Conservation (phyloP, 2,888 invertebrate species). For the Horisme vitalbata region DNA sequence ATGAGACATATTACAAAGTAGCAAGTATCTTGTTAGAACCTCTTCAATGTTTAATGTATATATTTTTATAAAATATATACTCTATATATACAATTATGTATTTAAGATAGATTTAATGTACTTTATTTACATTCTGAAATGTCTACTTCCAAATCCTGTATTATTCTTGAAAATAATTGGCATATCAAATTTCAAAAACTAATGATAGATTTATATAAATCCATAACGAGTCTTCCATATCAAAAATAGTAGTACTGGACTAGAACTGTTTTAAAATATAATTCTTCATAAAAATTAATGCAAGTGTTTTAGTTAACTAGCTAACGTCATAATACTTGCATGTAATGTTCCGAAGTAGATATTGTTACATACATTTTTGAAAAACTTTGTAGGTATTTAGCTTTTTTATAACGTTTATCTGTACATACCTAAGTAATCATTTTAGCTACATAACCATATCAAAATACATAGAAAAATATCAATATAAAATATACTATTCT, state of each 20-base stretch:
- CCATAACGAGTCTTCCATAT: conserved; percentile 81
- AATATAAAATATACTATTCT: conserved; percentile 25
- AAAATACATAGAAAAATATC: conserved; percentile 32
- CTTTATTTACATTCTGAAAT: conserved; percentile 75
- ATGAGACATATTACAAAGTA: conserved; percentile 76
- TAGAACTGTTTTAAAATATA: conserved; percentile 56
- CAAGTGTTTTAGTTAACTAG: conserved; percentile 27
- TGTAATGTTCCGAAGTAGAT: conserved; percentile 24
- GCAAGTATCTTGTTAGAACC: conserved; percentile 57
- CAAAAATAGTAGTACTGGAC: conserved; percentile 73
- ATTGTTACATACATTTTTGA: conserved; percentile 29
- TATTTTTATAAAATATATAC: conserved; percentile 81
- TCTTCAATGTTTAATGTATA: conserved; percentile 73
- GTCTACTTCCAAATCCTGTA: conserved; percentile 73
- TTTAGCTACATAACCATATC: conserved; percentile 39
- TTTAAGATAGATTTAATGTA: too few species aligned
- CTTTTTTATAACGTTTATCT: conserved; percentile 32
- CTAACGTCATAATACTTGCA: conserved; percentile 24
- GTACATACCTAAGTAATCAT: conserved; percentile 28
- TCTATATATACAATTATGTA: conserved; percentile 18
- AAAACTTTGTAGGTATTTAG: conserved; percentile 33
- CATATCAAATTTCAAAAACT: conserved; percentile 81
- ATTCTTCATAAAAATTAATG: conserved; percentile 17
- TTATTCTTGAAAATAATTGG: conserved; percentile 71
- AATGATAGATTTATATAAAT: conserved; percentile 70